Evolutionary conservation across 2,113 vertebrate species (phyloP).

Genomic region (Eulemur macaco): DNA sequence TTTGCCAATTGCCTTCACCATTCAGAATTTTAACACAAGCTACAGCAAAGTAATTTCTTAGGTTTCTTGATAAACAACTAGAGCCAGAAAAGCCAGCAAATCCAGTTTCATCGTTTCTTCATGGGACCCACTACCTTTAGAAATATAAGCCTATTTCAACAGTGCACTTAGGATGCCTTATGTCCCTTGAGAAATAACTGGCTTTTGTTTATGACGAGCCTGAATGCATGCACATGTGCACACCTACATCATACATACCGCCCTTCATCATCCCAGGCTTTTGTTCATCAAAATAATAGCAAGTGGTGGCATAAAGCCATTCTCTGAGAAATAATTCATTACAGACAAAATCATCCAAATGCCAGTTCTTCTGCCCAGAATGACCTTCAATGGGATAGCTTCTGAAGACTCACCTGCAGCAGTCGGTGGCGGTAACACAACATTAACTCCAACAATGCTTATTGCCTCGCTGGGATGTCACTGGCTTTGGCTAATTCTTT

Average conservation of each 20-base stretch:
- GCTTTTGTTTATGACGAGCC: slow-evolving; percentile 45
- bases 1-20: slow-evolving; percentile 17
- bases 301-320: slow-evolving; percentile 70
- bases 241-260: neutral
- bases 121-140: slow-evolving; percentile 36
- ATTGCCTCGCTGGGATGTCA: neutral
- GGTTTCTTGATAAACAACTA: slow-evolving; percentile 43
- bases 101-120: slow-evolving; percentile 26
- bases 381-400: slow-evolving; percentile 56
- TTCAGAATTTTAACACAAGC: slow-evolving; percentile 52
- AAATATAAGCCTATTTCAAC: slow-evolving; percentile 69
- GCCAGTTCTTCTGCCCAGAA: slow-evolving; percentile 55
- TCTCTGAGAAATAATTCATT: slow-evolving; percentile 68
- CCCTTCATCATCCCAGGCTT: slow-evolving; percentile 58
- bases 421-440: neutral
- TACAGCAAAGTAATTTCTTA: slow-evolving; percentile 32
- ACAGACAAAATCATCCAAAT: slow-evolving; percentile 68
- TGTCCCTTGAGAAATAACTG: slow-evolving; percentile 66
- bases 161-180: neutral
- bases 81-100: slow-evolving; percentile 30
- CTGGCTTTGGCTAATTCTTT: slow-evolving; percentile 44
- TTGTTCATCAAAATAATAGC: slow-evolving; percentile 78
- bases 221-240: neutral
- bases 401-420: slow-evolving; percentile 51
- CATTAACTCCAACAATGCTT: slow-evolving; percentile 47